Evolutionary conservation across 2,113 vertebrate genomes (phyloP), one percentile per base, ranked within the genome.

Genomic region (Odocoileus hemionus): DNA sequence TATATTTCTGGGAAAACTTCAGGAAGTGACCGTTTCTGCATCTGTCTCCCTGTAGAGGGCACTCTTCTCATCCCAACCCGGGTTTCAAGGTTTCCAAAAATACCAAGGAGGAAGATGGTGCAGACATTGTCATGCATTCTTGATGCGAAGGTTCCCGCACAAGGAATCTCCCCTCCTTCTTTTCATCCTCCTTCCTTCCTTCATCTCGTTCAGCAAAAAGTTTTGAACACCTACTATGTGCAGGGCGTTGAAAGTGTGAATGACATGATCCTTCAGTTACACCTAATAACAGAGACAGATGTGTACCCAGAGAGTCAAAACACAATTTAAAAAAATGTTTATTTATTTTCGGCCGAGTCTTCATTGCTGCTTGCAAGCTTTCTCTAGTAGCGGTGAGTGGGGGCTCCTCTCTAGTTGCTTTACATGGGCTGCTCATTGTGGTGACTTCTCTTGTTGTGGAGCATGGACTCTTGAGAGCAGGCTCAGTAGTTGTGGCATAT

Each of bases 31-130:
- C 3, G 0, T 55, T 87, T 30, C 45, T 61, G 16, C 17, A 17
- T 17, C n/a, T 79, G 19, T 21, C 54, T 84, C 21, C 86, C 96
- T 84, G 82, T 97, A 98, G 98, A 91, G 93, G 97, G 94, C 36
- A 92, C 89, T 91, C 60, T 95, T 97, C 85, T 61, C 97, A 91
- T 93, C 94, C 74, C 61, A n/a, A 6, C 67, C 25, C 55, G 52
- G 47, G 86, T 90, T 86, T 39, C 76, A 39, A 7, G 25, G 17
- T 84, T 55, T 76, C 45, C 89, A 92, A 84, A 91, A 88, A 30
- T 4, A 45, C 70, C 33, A 3, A 33, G 25, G 90, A 76, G 74
- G 64, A 76, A 45, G 50, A 26, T 86, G 45, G 16, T 13, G 13
- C 14, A 83, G 39, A 43, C 28, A 2, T 21, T 17, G 54, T 17